Conservation (phyloP, 2,797 vertebrate species). For the Lutra lutra region DNA sequence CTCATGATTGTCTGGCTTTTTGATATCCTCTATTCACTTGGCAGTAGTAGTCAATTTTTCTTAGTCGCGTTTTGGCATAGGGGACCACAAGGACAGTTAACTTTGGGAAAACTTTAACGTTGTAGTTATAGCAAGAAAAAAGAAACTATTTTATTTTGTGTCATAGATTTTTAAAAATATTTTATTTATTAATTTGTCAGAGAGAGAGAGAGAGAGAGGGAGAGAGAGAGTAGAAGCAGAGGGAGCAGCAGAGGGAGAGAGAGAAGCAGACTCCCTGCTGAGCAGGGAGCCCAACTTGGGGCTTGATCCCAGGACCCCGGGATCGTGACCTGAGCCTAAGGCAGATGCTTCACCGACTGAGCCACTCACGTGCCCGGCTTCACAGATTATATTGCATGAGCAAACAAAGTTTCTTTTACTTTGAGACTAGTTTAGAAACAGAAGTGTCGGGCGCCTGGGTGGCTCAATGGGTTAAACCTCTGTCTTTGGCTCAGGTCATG, state of each 20-base stretch:
- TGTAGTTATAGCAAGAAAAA: slow-evolving; percentile 24
- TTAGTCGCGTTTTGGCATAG: slow-evolving; percentile 20
- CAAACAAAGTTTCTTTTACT: slow-evolving; percentile 49
- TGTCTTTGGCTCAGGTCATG: too few species aligned
- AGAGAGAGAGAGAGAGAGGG: too few species aligned
- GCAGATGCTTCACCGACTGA: not conserved
- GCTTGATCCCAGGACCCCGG: not conserved
- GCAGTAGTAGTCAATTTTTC: not conserved
- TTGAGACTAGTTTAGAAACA: slow-evolving; percentile 44
- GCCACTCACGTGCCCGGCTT: not conserved
- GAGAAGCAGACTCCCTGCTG: not conserved
- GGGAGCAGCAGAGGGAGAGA: not conserved
- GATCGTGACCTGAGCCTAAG: not conserved
- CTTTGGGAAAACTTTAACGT: not conserved
- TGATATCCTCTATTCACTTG: not conserved
- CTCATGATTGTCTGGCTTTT: slow-evolving; percentile 14
- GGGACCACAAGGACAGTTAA: not conserved
- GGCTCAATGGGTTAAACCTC: too few species aligned
- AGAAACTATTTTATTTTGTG: not conserved
- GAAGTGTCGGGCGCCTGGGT: not conserved
- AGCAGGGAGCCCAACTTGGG: not conserved
- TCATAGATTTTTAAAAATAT: not conserved
- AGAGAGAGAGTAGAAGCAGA: too few species aligned
- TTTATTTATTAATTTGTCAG: not conserved
- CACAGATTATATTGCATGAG: not conserved